phyloP scores from a whole-genome alignment of 2,113 vertebrate species.

The Otus sunia region DNA sequence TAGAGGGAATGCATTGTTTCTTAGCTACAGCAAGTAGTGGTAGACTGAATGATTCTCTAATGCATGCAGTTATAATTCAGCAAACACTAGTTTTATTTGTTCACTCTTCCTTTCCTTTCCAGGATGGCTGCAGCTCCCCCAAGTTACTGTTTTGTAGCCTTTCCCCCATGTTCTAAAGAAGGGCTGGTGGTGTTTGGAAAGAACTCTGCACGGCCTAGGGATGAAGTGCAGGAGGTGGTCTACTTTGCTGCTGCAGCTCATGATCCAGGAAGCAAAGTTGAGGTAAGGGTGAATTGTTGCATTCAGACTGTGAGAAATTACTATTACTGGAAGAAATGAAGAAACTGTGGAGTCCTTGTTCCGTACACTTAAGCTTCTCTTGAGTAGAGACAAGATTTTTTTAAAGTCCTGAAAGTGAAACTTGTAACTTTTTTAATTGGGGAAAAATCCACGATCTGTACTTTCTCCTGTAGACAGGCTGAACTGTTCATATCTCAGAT shows the following conservation, averaged over 20 bases:
- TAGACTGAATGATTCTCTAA: background rate
- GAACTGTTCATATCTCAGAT: background rate
- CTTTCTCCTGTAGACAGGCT: background rate
- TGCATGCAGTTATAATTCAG: background rate
- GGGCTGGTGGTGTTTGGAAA: slow-evolving; percentile 80
- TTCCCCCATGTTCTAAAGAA: slow-evolving; percentile 76
- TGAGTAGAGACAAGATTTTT: background rate
- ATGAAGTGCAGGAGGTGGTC: slow-evolving; percentile 83
- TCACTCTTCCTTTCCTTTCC: background rate
- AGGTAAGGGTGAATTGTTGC: slow-evolving; percentile 67
- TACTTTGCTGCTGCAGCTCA: slow-evolving; percentile 73
- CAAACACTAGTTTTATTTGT: background rate
- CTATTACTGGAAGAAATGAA: background rate
- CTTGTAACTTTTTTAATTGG: background rate
- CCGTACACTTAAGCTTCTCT: background rate
- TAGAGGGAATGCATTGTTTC: background rate
- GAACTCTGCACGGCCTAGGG: slow-evolving; percentile 80
- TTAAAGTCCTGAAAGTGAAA: background rate
- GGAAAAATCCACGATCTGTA: background rate
- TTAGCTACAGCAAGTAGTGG: background rate
- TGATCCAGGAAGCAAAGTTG: slow-evolving; percentile 75
- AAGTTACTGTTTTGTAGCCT: slow-evolving; percentile 81
- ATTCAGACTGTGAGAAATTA: background rate
- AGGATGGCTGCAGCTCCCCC: slow-evolving; percentile 80
- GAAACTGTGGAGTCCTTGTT: background rate